Conservation (phyloP, 2,113 vertebrate genomes). For the Tenebrosternarchus preto region DNA sequence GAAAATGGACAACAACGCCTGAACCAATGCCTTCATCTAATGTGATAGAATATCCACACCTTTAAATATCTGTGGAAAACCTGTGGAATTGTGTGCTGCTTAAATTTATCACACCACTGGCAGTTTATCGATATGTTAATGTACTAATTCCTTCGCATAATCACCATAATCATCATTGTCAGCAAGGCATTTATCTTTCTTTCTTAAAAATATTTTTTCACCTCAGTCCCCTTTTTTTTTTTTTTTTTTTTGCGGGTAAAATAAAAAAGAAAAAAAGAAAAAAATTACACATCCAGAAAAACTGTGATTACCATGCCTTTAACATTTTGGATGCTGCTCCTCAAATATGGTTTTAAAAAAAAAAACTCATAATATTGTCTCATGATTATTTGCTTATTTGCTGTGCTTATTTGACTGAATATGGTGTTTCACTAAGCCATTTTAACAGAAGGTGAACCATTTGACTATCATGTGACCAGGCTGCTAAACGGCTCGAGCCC, state of each 20-base stretch:
- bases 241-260: not conserved
- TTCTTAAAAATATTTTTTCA: not conserved
- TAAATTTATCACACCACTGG: too few relatives aligned
- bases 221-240: not conserved
- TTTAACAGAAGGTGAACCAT: slow-evolving; percentile 59
- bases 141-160: not conserved
- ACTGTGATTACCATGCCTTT: not conserved
- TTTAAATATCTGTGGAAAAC: not conserved
- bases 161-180: not conserved
- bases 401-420: slow-evolving; percentile 37
- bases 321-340: not conserved
- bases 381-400: slow-evolving; percentile 33
- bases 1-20: not conserved
- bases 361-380: slow-evolving; percentile 2
- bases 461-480: slow-evolving; percentile 73
- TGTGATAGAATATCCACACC: not conserved
- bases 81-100: too few relatives aligned
- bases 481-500: slow-evolving; percentile 68
- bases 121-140: not conserved
- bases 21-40: not conserved
- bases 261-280: not conserved
- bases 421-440: slow-evolving; percentile 41
- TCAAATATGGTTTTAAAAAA: slow-evolving; percentile 19
- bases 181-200: not conserved
- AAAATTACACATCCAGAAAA: not conserved